Base-by-base conservation (phyloP, 2,797 vertebrate species). In the Ciconia nigra region DNA sequence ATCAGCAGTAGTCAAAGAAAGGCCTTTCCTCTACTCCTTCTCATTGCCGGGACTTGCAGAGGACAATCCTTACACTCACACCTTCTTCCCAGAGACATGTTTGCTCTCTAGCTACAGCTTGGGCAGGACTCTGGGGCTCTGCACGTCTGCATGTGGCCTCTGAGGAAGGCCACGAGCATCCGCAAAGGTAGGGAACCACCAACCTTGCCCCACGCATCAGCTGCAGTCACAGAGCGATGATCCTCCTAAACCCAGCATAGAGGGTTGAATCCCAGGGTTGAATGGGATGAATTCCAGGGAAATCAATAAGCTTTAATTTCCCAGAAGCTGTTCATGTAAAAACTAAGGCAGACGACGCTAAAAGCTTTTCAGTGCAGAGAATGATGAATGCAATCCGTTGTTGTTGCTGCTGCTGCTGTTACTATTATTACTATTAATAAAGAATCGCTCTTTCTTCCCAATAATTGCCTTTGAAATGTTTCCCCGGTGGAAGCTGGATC, bases 381-480 rank as follows among this genome's bases (percentile, higher is more conserved):
- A 77, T 28, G 41, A 78, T 77, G 79, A 83, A 90, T 73, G 39
- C 63, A 90, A 80, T 51, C n/a, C 0, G 1, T 72, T 93, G 55
- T 35, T 90, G 82, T 7, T 74, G 73, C 57, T 49, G 86, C 49
- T 13, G 16, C 33, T 5, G 14, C 44, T 2, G 6, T 63, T 79
- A 59, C 59, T 89, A 21, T 61, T 80, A 84, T 70, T 84, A 61
- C 41, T 83, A 31, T 59, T 94, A 89, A 92, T 65, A 69, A 96
- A 87, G 67, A 94, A 90, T 82, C 0, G 0, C 10, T 85, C 33
- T 67, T 89, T 87, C 65, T 71, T 87, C 12, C 42, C 5, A 5
- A 52, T 65, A 95, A 67, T 87, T 95, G 52, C 63, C 37, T 88
- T 83, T 51, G 65, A 95, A 95, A 66, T 44, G 28, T 89, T 95